Percentiles rank a stretch among this genome's conserved stretches.
phyloP scores from a whole-genome alignment of 2,888 invertebrate genomes.

The Mystacides longicornis region DNA sequence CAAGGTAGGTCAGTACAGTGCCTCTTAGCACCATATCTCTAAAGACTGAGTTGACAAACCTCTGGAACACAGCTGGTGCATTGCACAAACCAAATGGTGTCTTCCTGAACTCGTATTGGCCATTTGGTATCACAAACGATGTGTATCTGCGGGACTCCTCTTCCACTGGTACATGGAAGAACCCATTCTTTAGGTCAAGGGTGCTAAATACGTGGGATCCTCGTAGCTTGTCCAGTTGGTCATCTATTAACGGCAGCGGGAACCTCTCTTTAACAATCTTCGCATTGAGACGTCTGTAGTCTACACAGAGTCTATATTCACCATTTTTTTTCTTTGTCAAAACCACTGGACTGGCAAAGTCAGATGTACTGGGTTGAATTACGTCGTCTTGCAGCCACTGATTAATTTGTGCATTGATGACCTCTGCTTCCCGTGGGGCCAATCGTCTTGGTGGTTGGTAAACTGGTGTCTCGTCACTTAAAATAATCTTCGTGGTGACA shows the following conservation, averaged over 20 bases:
- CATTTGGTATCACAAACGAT: conserved; percentile 33
- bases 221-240: conserved; percentile 31
- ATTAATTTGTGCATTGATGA: conserved; percentile 29
- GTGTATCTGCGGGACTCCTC: conserved; percentile 28
- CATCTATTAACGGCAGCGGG: conserved; percentile 34
- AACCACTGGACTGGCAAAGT: conserved; percentile 29
- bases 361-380: conserved; percentile 30
- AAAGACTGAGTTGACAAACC: conserved; percentile 31
- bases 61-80: conserved; percentile 32
- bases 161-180: conserved; percentile 31
- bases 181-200: conserved; percentile 31
- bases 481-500: conserved; percentile 27
- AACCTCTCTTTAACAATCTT: conserved; percentile 31
- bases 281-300: conserved; percentile 34
- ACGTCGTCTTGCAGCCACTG: conserved; percentile 31
- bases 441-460: conserved; percentile 27
- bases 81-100: conserved; percentile 36
- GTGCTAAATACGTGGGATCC: conserved; percentile 28
- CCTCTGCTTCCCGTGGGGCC: conserved; percentile 25
- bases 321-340: conserved; percentile 24
- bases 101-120: conserved; percentile 34
- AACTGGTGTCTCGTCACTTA: conserved; percentile 30
- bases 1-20: conserved; percentile 26
- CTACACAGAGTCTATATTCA: conserved; percentile 29
- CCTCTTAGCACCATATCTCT: conserved; percentile 22